Evolutionary conservation across 2,797 vertebrate species (phyloP).

Genomic region (Aplochiton taeniatus): DNA sequence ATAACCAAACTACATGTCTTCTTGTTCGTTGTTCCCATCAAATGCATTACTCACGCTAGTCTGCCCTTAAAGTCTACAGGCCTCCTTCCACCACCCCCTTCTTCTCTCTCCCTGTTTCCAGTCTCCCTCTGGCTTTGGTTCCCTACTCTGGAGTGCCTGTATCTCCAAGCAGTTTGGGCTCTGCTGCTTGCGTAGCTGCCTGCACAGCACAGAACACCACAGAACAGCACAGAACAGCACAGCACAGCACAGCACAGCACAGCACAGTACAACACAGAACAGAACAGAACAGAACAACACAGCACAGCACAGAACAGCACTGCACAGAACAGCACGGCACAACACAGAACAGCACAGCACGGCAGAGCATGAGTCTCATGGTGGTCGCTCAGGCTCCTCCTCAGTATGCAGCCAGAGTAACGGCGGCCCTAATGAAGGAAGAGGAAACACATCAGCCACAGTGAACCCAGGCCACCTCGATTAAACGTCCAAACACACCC

Average conservation of each 20-base stretch:
- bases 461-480: conserved; percentile 68
- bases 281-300: too few relatives aligned
- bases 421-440: conserved; percentile 51
- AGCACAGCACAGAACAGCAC: too few relatives aligned
- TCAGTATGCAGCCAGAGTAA: conserved; percentile 47
- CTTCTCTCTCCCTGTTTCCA: not conserved
- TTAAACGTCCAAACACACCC: conserved; percentile 71
- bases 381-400: conserved; percentile 44
- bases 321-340: too few relatives aligned
- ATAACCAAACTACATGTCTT: too few relatives aligned
- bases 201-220: too few relatives aligned
- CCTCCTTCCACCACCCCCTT: not conserved
- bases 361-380: conserved; percentile 28
- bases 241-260: too few relatives aligned
- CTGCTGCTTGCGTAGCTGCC: too few relatives aligned
- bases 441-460: conserved; percentile 23
- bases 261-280: too few relatives aligned
- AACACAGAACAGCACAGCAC: too few relatives aligned
- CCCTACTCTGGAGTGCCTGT: not conserved
- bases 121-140: conserved; percentile 19
- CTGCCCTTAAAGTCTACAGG: not conserved
- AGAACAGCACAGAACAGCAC: too few relatives aligned
- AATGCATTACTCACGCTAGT: not conserved
- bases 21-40: too few relatives aligned
- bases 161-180: too few relatives aligned